Evolutionary conservation across 2,113 vertebrate species (phyloP), one percentile per base, ranked within the genome.

Genomic region (Mesembrinibis cayennensis): DNA sequence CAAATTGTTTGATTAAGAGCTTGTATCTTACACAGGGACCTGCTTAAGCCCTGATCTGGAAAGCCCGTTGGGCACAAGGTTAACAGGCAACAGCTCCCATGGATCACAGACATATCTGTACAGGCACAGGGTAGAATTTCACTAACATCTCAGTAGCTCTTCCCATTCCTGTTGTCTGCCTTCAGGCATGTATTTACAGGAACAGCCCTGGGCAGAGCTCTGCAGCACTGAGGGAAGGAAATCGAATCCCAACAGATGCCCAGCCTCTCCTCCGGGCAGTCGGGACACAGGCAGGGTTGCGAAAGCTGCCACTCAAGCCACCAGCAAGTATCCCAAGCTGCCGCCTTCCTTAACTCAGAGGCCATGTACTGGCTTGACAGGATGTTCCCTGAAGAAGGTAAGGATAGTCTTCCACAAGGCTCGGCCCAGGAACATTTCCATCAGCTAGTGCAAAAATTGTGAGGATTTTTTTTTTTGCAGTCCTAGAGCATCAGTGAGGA

Each of bases 251-350:
- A 56, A 3, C 3, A n/a, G 62, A 22, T 21, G 16, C 10, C 20
- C 53, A 61, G 10, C 23, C 23, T 82, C 62, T 87, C 18, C 36
- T 84, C 45, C 34, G 34, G 36, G 30, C 17, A 70, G 21, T 6
- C 1, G 0, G 36, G 59, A 44, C 22, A 8, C 13, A 5, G 29
- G 34, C 32, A 78, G 16, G 21, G 4, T 8, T 13, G 16, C 3
- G 2, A 70, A 82, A 84, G 16, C 34, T 85, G 59, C 69, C 23
- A 16, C 17, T 27, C 20, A 38, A 72, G n/a, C 52, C 62, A 61
- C 30, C 29, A 50, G 23, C 9, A 56, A 38, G 13, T 9, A 66
- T 34, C 11, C 15, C 18, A 29, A 16, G 21, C n/a, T 47, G 58
- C 6, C 1, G 0, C 9, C 47, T 58, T 40, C 67, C 73, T 47